Percentiles rank a stretch among this genome's conserved stretches.
phyloP scores from a whole-genome alignment of 1,140 invertebrate genomes.

The Lepidurus arcticus region DNA sequence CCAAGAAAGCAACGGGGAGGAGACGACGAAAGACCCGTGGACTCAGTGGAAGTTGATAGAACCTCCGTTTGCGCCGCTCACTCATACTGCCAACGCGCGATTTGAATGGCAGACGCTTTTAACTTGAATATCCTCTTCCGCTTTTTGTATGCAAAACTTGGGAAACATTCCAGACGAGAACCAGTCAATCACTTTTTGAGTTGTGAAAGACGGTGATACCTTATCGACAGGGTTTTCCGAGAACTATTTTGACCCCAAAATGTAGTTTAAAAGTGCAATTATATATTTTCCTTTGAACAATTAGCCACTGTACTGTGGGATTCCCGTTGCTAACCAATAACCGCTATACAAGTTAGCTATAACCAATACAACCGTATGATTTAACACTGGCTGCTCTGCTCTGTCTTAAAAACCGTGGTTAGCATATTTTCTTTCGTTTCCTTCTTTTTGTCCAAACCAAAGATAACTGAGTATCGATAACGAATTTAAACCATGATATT shows the following conservation, averaged over 20 bases:
- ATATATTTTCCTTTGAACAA: neutral
- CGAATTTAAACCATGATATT: neutral
- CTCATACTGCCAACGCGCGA: slow-evolving; percentile 70
- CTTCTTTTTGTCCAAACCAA: neutral
- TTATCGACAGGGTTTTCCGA: neutral
- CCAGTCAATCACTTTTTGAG: neutral
- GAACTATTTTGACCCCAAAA: neutral
- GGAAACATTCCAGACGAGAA: neutral
- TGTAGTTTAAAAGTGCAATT: slow-evolving; percentile 4
- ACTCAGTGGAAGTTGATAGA: slow-evolving; percentile 63
- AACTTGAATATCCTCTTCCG: slow-evolving; percentile 27
- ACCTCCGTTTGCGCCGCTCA: slow-evolving; percentile 70
- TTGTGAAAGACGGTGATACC: neutral
- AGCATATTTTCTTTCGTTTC: neutral
- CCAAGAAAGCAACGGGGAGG: slow-evolving; percentile 32
- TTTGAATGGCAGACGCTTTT: slow-evolving; percentile 71
- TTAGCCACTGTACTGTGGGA: neutral
- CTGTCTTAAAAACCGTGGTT: neutral
- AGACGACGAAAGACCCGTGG: slow-evolving; percentile 46
- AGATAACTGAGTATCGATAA: slow-evolving; percentile 8
- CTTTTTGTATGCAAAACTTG: neutral
- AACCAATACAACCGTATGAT: slow-evolving; percentile 4
- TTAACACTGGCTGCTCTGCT: neutral
- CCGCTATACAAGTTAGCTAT: slow-evolving; percentile 8
- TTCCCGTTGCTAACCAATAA: slow-evolving; percentile 17